phyloP scores from a whole-genome alignment of 2,888 invertebrate genomes.

The Lacanobia oleracea region DNA sequence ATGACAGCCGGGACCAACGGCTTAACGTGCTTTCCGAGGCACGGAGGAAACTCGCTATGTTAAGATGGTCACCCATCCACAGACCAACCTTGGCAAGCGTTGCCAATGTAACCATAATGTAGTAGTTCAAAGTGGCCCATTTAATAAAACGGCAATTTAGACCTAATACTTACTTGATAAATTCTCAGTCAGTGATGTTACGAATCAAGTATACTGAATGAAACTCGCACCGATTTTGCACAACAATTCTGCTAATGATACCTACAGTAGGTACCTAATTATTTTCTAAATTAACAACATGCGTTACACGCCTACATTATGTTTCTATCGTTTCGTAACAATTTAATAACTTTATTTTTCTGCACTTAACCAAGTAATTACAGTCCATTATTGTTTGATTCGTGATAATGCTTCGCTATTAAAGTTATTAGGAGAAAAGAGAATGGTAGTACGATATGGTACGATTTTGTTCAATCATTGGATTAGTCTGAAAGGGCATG shows the following conservation, averaged over 20 bases:
- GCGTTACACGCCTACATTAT: constrained; percentile 10
- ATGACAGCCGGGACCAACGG: too few relatives aligned
- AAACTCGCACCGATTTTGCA: constrained; percentile 10
- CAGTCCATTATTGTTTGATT: constrained; percentile 41
- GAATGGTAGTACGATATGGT: constrained; percentile 16
- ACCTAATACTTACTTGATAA: too few relatives aligned
- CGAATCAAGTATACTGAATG: not conserved
- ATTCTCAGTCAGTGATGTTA: not conserved
- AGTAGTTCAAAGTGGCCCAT: too few relatives aligned
- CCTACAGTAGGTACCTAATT: constrained; percentile 4
- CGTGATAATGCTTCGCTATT: constrained; percentile 41
- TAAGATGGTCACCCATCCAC: too few relatives aligned
- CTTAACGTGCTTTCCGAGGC: too few relatives aligned
- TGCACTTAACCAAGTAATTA: constrained; percentile 32
- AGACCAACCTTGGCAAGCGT: too few relatives aligned
- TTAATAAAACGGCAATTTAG: too few relatives aligned
- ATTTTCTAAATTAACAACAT: constrained; percentile 17
- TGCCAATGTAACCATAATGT: too few relatives aligned
- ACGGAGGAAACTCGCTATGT: too few relatives aligned
- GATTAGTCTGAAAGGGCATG: constrained; percentile 31
- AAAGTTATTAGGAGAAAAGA: constrained; percentile 40
- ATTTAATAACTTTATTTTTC: constrained; percentile 44
- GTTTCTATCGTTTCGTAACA: constrained; percentile 30
- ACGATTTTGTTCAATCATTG: constrained; percentile 31
- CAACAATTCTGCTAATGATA: not conserved